These are phyloP conservation scores for Monochamus alternatus DNA, from an alignment of 2,888 invertebrate species.

Conservation along the genomic window DNA sequence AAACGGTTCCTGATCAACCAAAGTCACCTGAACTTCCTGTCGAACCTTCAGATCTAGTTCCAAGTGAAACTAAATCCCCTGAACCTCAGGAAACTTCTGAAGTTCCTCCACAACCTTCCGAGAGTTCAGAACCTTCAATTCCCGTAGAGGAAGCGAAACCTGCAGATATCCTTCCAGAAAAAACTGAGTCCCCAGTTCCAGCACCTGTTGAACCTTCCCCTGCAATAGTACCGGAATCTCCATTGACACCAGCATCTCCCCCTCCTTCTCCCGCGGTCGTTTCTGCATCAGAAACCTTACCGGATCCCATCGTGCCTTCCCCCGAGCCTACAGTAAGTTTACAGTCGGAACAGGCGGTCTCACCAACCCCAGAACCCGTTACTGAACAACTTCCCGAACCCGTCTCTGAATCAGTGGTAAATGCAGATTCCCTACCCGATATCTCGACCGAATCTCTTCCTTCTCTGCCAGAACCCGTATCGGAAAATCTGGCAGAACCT, in stretches of 20 bases:
- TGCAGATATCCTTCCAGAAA: not conserved
- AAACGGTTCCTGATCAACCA: not conserved
- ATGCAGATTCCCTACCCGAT: constrained; percentile 69
- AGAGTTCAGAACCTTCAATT: constrained; percentile 4
- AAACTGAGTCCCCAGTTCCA: constrained; percentile 4
- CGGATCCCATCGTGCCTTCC: constrained; percentile 26
- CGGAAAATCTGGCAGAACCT: constrained; percentile 68
- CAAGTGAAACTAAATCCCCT: constrained; percentile 6
- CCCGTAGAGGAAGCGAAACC: not conserved
- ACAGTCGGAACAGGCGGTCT: constrained; percentile 18
- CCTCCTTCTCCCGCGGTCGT: constrained; percentile 19
- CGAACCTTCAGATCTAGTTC: constrained; percentile 41
- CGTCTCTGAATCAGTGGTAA: constrained; percentile 59
- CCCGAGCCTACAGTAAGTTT: constrained; percentile 20
- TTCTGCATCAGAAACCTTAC: constrained; percentile 17
- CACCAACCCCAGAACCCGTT: constrained; percentile 33
- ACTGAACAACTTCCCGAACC: constrained; percentile 35
- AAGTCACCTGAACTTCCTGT: constrained; percentile 4
- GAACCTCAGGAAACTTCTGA: constrained; percentile 15
- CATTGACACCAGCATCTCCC: not conserved
- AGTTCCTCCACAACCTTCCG: constrained; percentile 26
- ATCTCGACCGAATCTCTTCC: constrained; percentile 69
- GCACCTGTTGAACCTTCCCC: not conserved
- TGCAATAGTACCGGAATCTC: constrained; percentile 16
- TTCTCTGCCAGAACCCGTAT: constrained; percentile 66